Conservation (phyloP, 1,140 invertebrate species). For the Schlechtendalia chinensis region DNA sequence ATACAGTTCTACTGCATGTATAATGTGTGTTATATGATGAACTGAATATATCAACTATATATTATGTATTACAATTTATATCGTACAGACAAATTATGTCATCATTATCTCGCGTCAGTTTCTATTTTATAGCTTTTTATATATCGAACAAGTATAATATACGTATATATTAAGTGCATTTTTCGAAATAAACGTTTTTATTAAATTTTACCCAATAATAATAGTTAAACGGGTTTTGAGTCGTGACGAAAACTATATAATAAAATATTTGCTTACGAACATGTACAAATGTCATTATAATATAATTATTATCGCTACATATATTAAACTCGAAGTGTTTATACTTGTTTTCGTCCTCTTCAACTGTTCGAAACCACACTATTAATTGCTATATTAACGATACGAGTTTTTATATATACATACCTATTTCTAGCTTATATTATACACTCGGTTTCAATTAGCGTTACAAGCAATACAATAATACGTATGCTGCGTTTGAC, state of each 20-base stretch:
- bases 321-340: slow-evolving; percentile 3
- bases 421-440: slow-evolving; percentile 3
- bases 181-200: background rate
- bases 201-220: background rate
- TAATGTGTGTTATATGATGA: too few species aligned
- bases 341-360: slow-evolving; percentile 15
- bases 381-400: slow-evolving; percentile 29
- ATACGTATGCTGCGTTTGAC: slow-evolving; percentile 1
- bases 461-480: slow-evolving; percentile 9
- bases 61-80: too few species aligned
- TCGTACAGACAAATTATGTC: too few species aligned
- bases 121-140: background rate
- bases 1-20: too few species aligned
- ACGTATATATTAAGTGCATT: background rate
- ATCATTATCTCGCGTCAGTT: background rate
- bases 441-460: background rate
- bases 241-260: background rate
- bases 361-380: background rate
- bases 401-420: background rate
- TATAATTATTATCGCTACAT: background rate
- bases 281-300: background rate
- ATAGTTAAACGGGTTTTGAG: background rate
- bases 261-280: slow-evolving; percentile 15
- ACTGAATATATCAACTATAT: too few species aligned
- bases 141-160: background rate